A percentile compares a stretch with the other conserved stretches of the same genome.
phyloP scores from a whole-genome alignment of 2,888 invertebrate genomes.

The Ichneumoninae sp. region DNA sequence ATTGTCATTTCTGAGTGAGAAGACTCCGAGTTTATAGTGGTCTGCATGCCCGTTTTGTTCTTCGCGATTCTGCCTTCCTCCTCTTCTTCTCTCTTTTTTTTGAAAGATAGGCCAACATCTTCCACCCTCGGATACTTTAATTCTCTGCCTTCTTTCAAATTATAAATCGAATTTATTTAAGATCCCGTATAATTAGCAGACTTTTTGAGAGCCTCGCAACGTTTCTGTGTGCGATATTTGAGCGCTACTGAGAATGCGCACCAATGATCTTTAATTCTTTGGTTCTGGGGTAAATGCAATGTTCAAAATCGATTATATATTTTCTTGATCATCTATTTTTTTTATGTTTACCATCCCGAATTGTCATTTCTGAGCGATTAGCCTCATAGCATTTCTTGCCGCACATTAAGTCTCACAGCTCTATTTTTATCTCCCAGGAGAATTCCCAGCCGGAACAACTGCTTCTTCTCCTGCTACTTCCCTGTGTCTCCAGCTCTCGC shows the following conservation, averaged over 20 bases:
- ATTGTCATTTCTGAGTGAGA: not conserved
- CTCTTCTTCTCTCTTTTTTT: conserved; percentile 17
- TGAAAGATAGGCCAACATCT: conserved; percentile 6
- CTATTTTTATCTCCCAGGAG: conserved; percentile 5
- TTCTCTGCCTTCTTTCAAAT: conserved; percentile 10
- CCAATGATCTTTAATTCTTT: too few species aligned
- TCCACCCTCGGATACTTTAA: conserved; percentile 16
- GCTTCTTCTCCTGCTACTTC: conserved; percentile 25
- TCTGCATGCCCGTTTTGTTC: conserved; percentile 26
- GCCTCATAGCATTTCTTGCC: not conserved
- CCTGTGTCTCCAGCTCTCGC: conserved; percentile 2
- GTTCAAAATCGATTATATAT: too few species aligned
- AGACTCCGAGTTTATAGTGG: conserved; percentile 3
- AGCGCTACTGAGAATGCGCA: too few species aligned
- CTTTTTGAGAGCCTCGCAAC: not conserved
- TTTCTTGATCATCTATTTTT: too few species aligned
- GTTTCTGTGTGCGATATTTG: not conserved
- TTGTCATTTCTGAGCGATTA: not conserved
- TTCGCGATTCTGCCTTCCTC: conserved; percentile 44
- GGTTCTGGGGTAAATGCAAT: too few species aligned
- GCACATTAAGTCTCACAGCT: not conserved
- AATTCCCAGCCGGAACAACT: conserved; percentile 16
- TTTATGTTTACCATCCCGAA: too few species aligned
- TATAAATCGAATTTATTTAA: conserved; percentile 24
- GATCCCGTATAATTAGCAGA: not conserved